These are phyloP conservation scores for Emydura subglobosa DNA, from an alignment of 2,113 vertebrate species.

Conservation along the genomic window DNA sequence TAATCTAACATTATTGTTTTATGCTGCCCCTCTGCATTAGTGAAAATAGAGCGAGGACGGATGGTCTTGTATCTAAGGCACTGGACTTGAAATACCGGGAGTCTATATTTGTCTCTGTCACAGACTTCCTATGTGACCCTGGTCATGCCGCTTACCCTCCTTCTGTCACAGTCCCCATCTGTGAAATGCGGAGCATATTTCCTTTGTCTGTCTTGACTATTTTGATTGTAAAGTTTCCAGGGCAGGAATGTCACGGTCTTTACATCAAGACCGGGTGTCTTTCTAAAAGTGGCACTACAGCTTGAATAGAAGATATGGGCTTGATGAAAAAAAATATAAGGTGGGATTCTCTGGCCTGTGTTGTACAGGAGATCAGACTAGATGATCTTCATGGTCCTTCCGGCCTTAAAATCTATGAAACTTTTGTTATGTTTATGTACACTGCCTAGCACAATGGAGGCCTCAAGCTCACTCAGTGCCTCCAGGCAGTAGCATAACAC, in stretches of 20 bases:
- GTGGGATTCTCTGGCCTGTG: not conserved
- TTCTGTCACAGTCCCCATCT: not conserved
- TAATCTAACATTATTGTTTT: not conserved
- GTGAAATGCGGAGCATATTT: not conserved
- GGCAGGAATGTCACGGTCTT: not conserved
- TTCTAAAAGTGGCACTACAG: not conserved
- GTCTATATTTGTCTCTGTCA: not conserved
- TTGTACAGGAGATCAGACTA: not conserved
- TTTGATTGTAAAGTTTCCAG: not conserved
- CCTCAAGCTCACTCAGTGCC: not conserved
- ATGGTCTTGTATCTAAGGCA: not conserved
- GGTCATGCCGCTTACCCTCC: not conserved
- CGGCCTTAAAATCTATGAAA: not conserved
- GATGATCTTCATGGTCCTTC: not conserved
- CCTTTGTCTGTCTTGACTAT: not conserved
- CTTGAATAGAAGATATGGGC: not conserved
- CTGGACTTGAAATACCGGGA: not conserved
- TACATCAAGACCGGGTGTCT: not conserved
- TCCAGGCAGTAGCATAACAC: not conserved
- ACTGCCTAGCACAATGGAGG: not conserved
- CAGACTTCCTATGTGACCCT: not conserved
- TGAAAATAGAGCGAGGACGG: not conserved
- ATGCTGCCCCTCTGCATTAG: not conserved
- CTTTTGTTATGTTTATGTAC: not conserved
- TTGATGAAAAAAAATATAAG: not conserved